Evolutionary conservation across 2,888 invertebrate species (phyloP).

Genomic region (Digitonthophagus gazella): DNA sequence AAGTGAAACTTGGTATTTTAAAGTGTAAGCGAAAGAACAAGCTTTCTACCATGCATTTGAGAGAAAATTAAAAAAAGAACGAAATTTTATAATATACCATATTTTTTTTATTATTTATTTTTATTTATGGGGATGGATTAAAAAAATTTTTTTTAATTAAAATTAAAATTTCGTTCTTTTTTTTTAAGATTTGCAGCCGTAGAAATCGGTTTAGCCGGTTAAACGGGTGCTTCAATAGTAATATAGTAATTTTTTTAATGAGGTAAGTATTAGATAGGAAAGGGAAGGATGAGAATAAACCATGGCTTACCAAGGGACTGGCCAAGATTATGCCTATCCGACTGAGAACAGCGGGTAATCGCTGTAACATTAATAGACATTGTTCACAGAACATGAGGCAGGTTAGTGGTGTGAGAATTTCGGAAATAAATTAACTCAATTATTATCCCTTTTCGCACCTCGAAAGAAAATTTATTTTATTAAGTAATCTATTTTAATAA

Average conservation of each 20-base stretch:
- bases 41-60: not conserved
- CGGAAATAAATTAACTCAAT: too few relatives aligned
- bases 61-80: not conserved
- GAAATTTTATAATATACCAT: not conserved
- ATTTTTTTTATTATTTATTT: too few relatives aligned
- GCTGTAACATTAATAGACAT: slow-evolving; percentile 69
- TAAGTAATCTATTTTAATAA: too few relatives aligned
- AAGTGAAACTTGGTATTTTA: too few relatives aligned
- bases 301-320: slow-evolving; percentile 88
- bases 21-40: not conserved
- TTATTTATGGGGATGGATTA: too few relatives aligned
- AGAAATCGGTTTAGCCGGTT: too few relatives aligned
- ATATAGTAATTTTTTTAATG: too few relatives aligned
- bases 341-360: slow-evolving; percentile 93
- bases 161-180: not conserved
- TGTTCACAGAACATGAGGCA: too few relatives aligned
- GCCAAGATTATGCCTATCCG: slow-evolving; percentile 95
- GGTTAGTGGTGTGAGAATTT: too few relatives aligned
- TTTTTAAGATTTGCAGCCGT: not conserved
- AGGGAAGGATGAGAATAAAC: slow-evolving; percentile 40
- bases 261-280: slow-evolving; percentile 19
- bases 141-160: too few relatives aligned
- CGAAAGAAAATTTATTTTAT: slow-evolving; percentile 32
- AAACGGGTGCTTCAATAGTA: not conserved
- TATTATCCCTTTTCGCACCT: too few relatives aligned